phyloP scores from a whole-genome alignment of 2,113 vertebrate species.

The Ploceus nigricollis region DNA sequence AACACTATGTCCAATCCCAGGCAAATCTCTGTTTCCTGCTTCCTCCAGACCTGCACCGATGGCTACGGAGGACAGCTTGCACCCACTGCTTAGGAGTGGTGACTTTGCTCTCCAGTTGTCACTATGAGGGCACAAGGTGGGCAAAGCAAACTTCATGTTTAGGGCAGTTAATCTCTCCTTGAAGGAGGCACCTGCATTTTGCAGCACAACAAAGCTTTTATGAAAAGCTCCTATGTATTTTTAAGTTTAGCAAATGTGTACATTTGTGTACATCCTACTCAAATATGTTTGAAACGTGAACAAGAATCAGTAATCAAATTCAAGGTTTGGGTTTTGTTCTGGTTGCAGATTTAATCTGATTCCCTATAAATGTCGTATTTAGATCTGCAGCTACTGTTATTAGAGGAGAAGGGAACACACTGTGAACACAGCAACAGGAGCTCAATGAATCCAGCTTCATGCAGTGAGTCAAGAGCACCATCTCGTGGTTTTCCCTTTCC shows the following conservation, averaged over 20 bases:
- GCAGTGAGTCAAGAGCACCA: constrained; percentile 62
- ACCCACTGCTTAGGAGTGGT: background rate
- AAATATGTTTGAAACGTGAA: background rate
- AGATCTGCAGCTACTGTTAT: background rate
- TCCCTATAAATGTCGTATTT: accelerated
- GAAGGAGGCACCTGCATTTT: background rate
- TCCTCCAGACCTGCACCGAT: accelerated
- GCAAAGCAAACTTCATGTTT: accelerated
- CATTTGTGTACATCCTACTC: background rate
- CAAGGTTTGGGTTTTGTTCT: background rate
- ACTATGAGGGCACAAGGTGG: accelerated
- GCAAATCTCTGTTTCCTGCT: background rate
- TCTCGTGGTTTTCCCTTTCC: constrained; percentile 48
- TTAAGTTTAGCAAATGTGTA: background rate
- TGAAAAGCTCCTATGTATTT: background rate
- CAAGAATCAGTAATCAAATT: background rate
- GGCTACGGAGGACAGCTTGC: accelerated
- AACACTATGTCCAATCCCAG: accelerated
- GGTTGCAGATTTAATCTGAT: background rate
- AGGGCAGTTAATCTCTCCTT: background rate
- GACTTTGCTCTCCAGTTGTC: background rate
- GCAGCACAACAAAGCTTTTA: background rate
- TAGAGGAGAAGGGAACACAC: background rate
- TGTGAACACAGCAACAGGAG: accelerated
- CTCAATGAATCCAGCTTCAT: accelerated